These are phyloP conservation scores for Crotalus helleri DNA, from an alignment of 2,113 vertebrate genomes.

Conservation along the genomic window DNA sequence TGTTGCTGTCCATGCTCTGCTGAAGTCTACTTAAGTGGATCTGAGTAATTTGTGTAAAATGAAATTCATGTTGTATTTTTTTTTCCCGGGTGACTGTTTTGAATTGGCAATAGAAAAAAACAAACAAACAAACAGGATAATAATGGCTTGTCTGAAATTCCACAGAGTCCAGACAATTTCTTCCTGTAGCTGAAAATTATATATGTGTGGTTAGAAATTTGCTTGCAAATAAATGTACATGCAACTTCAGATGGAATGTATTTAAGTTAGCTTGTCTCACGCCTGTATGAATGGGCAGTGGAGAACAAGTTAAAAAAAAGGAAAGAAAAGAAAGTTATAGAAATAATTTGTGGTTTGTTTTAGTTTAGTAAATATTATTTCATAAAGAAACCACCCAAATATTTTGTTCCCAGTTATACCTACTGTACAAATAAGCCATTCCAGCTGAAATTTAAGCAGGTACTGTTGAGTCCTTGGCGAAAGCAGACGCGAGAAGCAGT, in stretches of 20 bases:
- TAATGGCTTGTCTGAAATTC: neutral
- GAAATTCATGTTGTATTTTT: neutral
- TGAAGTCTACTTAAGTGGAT: neutral
- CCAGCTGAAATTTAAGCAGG: constrained; percentile 30
- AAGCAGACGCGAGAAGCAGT: too few relatives aligned
- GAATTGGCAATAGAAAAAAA: neutral
- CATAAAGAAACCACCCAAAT: accelerated
- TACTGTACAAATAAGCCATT: neutral
- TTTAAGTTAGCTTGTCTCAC: neutral
- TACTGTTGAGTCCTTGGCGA: too few relatives aligned
- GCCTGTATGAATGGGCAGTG: neutral
- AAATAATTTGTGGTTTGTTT: neutral
- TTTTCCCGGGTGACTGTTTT: neutral
- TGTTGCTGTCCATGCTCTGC: neutral
- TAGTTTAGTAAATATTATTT: constrained; percentile 14
- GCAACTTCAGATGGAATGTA: neutral
- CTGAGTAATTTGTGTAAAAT: neutral
- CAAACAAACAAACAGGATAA: neutral
- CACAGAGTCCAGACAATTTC: neutral
- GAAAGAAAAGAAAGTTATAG: neutral
- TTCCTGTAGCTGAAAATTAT: neutral
- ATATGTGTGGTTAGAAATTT: neutral
- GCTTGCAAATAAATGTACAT: neutral
- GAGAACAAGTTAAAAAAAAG: constrained; percentile 10
- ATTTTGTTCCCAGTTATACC: constrained; percentile 36